phyloP scores from a whole-genome alignment of 2,888 invertebrate genomes.

The Tachystola acroxantha region DNA sequence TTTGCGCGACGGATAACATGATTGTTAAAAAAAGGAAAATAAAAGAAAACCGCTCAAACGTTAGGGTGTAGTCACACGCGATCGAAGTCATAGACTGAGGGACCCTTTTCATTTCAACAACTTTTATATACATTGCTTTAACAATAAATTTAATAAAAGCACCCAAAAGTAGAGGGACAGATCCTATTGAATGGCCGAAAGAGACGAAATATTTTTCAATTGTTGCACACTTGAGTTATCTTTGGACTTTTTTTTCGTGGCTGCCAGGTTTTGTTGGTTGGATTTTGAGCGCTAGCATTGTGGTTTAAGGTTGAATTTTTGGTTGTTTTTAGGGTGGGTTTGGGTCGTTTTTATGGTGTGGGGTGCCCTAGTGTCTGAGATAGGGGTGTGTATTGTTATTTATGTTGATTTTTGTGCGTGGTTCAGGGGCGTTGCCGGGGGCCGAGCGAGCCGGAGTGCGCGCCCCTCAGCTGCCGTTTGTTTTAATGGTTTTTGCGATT shows the following conservation, averaged over 20 bases:
- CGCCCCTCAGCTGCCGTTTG: slow-evolving; percentile 65
- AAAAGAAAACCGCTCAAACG: slow-evolving; percentile 14
- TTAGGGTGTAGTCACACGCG: slow-evolving; percentile 47
- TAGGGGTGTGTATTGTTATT: slow-evolving; percentile 78
- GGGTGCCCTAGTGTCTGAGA: slow-evolving; percentile 63
- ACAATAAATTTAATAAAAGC: slow-evolving; percentile 77
- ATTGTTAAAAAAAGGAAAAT: slow-evolving; percentile 25
- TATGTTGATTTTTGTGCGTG: slow-evolving; percentile 75
- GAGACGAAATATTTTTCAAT: slow-evolving; percentile 77
- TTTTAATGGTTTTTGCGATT: slow-evolving; percentile 67
- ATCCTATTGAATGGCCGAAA: slow-evolving; percentile 66
- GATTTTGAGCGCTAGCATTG: slow-evolving; percentile 23
- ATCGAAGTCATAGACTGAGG: slow-evolving; percentile 54
- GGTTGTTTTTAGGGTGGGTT: slow-evolving; percentile 16
- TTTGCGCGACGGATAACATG: slow-evolving; percentile 62
- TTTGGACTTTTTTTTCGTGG: slow-evolving; percentile 25
- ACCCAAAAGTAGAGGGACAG: slow-evolving; percentile 64
- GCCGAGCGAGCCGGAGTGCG: slow-evolving; percentile 66
- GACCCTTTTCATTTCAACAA: slow-evolving; percentile 66
- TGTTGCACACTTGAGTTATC: slow-evolving; percentile 65
- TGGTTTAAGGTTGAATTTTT: slow-evolving; percentile 20
- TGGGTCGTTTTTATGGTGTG: slow-evolving; percentile 23
- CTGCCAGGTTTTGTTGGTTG: slow-evolving; percentile 2
- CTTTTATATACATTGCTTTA: slow-evolving; percentile 75
- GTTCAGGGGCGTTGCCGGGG: slow-evolving; percentile 64